Conservation (phyloP, 2,797 vertebrate species). For the Carcharodon carcharias region DNA sequence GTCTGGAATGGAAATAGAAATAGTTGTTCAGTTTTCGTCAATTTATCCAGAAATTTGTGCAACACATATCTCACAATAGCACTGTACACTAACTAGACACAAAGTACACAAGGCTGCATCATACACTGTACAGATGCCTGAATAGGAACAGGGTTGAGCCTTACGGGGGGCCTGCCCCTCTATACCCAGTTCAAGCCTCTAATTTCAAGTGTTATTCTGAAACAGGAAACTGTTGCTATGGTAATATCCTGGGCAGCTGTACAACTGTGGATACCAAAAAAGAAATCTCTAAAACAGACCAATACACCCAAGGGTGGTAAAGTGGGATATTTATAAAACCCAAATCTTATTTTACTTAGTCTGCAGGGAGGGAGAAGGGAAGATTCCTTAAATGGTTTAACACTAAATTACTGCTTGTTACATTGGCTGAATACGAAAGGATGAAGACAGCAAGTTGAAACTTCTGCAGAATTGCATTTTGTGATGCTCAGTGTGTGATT, state of each 20-base stretch:
- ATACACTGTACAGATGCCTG: neutral
- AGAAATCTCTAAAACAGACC: neutral
- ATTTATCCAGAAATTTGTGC: neutral
- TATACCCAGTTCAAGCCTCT: neutral
- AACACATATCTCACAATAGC: neutral
- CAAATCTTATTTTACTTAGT: neutral
- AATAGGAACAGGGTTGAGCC: neutral
- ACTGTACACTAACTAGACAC: neutral
- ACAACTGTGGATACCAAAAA: constrained; percentile 3
- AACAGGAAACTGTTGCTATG: constrained; percentile 31
- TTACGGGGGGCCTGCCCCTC: neutral
- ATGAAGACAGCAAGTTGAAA: neutral
- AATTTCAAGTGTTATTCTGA: constrained; percentile 1
- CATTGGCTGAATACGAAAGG: neutral
- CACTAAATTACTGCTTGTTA: neutral
- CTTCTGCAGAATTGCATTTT: neutral
- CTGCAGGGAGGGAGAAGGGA: neutral
- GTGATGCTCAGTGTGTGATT: neutral
- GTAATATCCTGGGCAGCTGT: neutral
- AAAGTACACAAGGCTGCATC: neutral
- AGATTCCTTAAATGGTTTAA: neutral
- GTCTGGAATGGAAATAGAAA: constrained; percentile 5
- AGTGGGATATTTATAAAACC: constrained; percentile 15
- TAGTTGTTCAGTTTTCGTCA: neutral
- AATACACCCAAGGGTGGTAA: constrained; percentile 13